Evolutionary conservation across 2,888 invertebrate species (phyloP), one percentile per base, ranked within the genome.

Genomic region (Cantharis rufa): DNA sequence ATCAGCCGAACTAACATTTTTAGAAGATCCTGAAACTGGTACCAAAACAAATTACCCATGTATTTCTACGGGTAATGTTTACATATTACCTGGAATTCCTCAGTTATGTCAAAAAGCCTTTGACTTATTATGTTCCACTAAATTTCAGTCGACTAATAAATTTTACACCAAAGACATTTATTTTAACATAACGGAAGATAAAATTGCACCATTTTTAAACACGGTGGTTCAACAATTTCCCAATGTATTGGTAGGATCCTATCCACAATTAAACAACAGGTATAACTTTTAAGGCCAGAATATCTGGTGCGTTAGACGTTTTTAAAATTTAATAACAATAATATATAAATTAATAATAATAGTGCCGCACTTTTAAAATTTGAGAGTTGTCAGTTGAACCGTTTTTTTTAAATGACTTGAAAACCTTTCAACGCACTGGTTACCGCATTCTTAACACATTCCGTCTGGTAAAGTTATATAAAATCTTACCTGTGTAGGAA

Each of bases 21-120:
- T 87, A 1, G 83, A 81, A 28, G 84, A 86, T 72, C 74, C 81
- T 69, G 74, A 75, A 28, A 85, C 84, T 70, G 84, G 85, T 84
- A 21, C 0, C 68, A 80, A 80, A 21, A 81, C 87, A 27, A 81
- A 86, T 82, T 89, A 90, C 88, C 88, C 91, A 69, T 87, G 89
- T 81, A 84, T 91, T 62, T 86, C 86, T 15, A 80, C 93, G 11
- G 85, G 86, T 62, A 94, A 94, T 86, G 93, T 94, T 0, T 92
- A 90, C 82, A 90, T 94, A 74, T 92, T 94, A 82, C 94, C 94
- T 61, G 94, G 94, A 2, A 91, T 94, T 64, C 94, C 94, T 2
- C 87, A 89, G 79, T 88, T 90, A 70, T 85, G 90, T 69, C 84
- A 88, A 80, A 85, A 83, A 75, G 86, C 88, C 1, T 90, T 91